Evolutionary conservation across 2,113 vertebrate genomes (phyloP), one percentile per base, ranked within the genome.

Genomic region (Scolopax mira): DNA sequence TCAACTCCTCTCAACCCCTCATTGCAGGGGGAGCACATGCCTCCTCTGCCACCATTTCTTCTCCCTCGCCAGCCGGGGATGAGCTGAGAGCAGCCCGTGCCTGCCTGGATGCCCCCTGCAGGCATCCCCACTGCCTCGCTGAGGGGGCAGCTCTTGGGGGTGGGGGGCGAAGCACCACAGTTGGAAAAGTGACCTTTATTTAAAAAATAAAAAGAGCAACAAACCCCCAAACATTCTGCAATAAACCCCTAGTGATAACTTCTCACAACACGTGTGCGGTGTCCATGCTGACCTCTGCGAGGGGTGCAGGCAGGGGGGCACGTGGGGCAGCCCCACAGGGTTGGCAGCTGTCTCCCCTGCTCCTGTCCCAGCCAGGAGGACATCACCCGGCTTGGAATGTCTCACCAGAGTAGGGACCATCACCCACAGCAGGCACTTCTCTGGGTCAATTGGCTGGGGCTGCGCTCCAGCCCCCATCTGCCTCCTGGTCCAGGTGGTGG

Each of bases 331-430:
- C 52, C 66, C 67, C 58, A 21, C 30, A 7, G 24, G 30, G 35
- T 39, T 77, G 72, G 77, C 77, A 51, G n/a, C 42, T 5, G 0
- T 30, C 39, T 70, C 18, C 39, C 51, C 61, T 39, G 85, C 42
- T 87, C 44, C 39, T 78, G 51, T 54, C 58, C 55, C 81, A 18
- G 35, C 67, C 2, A 1, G 46, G 70, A 25, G 27, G 12, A 28
- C 85, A 14, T n/a, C 5, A 11, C 33, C 48, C 2, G 1, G 41
- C 93, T 49, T 55, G 77, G n/a, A 81, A 39, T 5, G 13, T 37
- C 79, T 4, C 14, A 0, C 13, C 0, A 1, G 71, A 70, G 67
- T 2, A 1, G 31, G 39, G 35, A 31, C 22, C 18, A 0, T 54
- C 0, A 1, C 69, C 52, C 35, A 8, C 33, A 25, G 74, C 77